Base-by-base conservation (phyloP, 2,797 vertebrate species). In the Thaleichthys pacificus region DNA sequence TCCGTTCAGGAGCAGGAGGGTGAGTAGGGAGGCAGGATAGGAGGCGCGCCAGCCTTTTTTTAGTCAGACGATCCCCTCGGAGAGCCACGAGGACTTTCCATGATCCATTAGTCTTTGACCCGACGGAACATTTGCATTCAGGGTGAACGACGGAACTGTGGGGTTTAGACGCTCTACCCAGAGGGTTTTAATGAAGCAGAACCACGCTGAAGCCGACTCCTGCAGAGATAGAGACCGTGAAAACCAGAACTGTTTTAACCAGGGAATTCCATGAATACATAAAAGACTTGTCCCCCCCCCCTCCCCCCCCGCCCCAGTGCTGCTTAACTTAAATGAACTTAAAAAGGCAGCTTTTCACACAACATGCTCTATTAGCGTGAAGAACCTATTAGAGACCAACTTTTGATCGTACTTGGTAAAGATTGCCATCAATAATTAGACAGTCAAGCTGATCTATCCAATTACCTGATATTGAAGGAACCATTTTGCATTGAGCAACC, bases 391-490 rank as follows among this genome's bases (percentile, higher is more conserved):
- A 65, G 62, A 69, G 75, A 57, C 26, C 35, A 17, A 3, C n/a
- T 9, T 61, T 67, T 69, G 68, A 73, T 67, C 42, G 54, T 24
- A 61, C 70, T 80, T 47, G 60, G 49, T 69, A 76, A 64, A 69
- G 70, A 79, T 70, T 35, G 61, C 2, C 21, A 63, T 61, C 74
- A 76, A 60, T 0, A 3, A 70, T 73, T 70, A 69, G 58, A 80
- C 60, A 74, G 42, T 77, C 71, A 38, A 82, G 75, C 63, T 58
- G 62, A 82, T 57, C 70, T 73, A 77, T 84, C 65, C 60, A 73
- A 64, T 77, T 73, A 72, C 28, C 66, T 28, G 19, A 56, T 72
- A 72, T 49, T 35, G 66, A 61, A 19, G 22, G 58, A 49, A 35
- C 24, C 64, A 28, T 61, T 57, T 74, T 32, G 42, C 81, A 66